A percentile compares a stretch with the other conserved stretches of the same genome.
Conservation (phyloP, 92 coral and sea anemone genomes). For the Plumapathes pennacea region DNA sequence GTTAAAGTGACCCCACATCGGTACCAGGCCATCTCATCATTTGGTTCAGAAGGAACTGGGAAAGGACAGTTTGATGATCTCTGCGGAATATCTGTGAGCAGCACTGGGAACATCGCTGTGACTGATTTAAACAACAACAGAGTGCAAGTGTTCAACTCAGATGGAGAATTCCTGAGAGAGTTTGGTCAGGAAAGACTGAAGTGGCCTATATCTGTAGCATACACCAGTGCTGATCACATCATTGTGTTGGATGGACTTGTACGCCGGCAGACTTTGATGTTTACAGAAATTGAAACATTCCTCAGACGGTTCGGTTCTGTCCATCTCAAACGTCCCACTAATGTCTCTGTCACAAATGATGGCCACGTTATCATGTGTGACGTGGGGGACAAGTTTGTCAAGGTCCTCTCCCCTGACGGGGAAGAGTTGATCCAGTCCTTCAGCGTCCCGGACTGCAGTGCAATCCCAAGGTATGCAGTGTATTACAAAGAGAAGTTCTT, state of each 20-base stretch:
- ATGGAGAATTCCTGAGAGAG: conserved; percentile 6
- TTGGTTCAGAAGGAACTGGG: conserved; percentile 1
- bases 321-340: background rate
- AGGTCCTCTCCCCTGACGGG: conserved; percentile 6
- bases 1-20: conserved; percentile 14
- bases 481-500: background rate
- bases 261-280: background rate
- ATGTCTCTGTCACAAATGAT: background rate
- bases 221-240: background rate
- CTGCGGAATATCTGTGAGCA: background rate
- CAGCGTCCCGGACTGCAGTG: background rate
- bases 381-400: background rate
- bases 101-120: conserved; percentile 1
- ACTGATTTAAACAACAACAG: background rate
- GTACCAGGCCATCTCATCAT: background rate
- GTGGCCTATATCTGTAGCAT: background rate
- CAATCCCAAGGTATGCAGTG: background rate
- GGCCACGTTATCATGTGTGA: conserved; percentile 1
- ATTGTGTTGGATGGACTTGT: background rate
- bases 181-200: background rate
- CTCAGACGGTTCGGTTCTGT: conserved; percentile 22
- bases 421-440: conserved; percentile 1
- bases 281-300: conserved; percentile 35
- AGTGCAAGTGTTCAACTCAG: conserved; percentile 4
- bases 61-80: background rate